Evolutionary conservation across 2,113 vertebrate genomes (phyloP).

Genomic region (Cettia cetti): DNA sequence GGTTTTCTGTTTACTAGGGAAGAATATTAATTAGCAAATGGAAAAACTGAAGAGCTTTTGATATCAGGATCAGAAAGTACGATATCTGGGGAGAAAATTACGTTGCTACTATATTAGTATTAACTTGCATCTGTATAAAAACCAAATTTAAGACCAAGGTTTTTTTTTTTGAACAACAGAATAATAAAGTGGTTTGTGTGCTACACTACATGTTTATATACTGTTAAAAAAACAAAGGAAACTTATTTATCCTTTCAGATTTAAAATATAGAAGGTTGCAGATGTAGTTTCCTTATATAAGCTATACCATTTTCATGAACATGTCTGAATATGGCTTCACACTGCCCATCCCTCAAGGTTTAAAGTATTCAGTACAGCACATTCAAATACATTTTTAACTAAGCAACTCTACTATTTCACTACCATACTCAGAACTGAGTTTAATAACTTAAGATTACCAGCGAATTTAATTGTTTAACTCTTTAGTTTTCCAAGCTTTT

Average conservation of each 20-base stretch:
- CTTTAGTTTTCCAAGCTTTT: not conserved
- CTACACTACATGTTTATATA: not conserved
- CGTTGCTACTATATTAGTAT: not conserved
- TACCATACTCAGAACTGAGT: not conserved
- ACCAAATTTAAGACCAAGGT: not conserved
- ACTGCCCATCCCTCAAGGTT: not conserved
- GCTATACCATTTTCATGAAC: not conserved
- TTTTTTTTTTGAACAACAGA: not conserved
- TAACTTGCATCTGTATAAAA: not conserved
- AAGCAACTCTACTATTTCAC: not conserved
- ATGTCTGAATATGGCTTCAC: not conserved
- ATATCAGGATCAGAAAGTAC: not conserved
- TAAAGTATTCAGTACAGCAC: not conserved
- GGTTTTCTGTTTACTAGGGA: not conserved
- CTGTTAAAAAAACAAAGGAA: not conserved
- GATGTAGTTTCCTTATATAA: not conserved
- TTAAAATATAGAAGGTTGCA: not conserved
- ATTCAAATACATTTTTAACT: not conserved
- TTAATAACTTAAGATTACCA: not conserved
- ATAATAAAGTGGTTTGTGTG: not conserved
- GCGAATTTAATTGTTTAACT: not conserved
- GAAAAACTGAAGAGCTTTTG: not conserved
- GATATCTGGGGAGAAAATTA: not conserved
- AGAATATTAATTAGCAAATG: not conserved
- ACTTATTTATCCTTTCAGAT: not conserved